Evolutionary conservation across 2,797 vertebrate species (phyloP), one percentile per base, ranked within the genome.

Genomic region (Pogonophryne albipinna): DNA sequence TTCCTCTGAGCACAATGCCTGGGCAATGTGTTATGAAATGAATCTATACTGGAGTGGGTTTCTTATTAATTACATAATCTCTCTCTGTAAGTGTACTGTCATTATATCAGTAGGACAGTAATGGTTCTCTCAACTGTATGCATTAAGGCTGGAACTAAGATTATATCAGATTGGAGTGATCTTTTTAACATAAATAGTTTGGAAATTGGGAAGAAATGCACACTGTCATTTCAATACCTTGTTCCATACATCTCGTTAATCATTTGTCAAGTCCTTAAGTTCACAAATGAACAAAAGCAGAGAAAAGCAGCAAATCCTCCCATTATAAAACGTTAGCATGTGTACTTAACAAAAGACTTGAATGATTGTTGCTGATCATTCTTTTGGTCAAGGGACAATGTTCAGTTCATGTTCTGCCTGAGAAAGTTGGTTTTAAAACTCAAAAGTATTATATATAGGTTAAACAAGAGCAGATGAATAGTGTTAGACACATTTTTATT

Each of bases 1-100:
- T 91, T 91, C 88, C 85, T 90, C 83, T 74, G 38, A 78, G 76
- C 85, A 72, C 76, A 79, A 65, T 27, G 67, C 63, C 70, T 67
- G 53, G 63, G 74, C 64, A 56, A 34, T 2, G 19, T 70, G 81
- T 84, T 91, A 84, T 71, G 81, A 86, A 85, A 88, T 71, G 45
- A 63, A 71, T 71, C 73, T 16, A 73, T 73, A 72, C 42, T 44
- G 20, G 47, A 66, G 50, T 27, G 20, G 34, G 50, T 75, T 57
- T 58, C 46, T 67, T 63, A 70, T 72, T 61, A 50, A 82, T 84
- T 74, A 74, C 38, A 63, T 68, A 14, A 67, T 68, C 49, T 57
- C 49, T 53, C 49, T 49, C 45, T 50, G 20, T 66, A 49, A 17
- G 34, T 85, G 83, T 65, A 56, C 62, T 49, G 56, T 82, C 27